A percentile compares a stretch with the other conserved stretches of the same genome.
Conservation (phyloP, 1,140 invertebrate genomes). For the Centruroides sculpturatus region DNA sequence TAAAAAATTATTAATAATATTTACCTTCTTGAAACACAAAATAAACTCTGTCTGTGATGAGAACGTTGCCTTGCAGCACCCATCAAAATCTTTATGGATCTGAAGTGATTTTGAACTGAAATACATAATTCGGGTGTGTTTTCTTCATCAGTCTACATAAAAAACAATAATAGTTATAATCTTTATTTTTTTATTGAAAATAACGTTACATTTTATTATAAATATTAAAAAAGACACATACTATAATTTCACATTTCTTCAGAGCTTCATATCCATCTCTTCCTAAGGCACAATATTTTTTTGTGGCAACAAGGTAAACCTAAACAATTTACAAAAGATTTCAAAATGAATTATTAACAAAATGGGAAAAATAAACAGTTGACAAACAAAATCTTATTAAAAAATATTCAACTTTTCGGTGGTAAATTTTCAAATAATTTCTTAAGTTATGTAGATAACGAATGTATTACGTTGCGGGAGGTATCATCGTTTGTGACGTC, state of each 20-base stretch:
- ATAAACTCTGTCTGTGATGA: slow-evolving; percentile 64
- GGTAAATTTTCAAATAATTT: no score
- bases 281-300: slow-evolving; percentile 53
- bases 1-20: not conserved
- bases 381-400: no score
- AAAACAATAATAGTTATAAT: no score
- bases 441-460: no score
- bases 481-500: no score
- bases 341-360: no score
- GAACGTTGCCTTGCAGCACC: slow-evolving; percentile 51
- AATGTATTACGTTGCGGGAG: no score
- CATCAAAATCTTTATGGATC: slow-evolving; percentile 57
- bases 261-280: slow-evolving; percentile 74
- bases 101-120: slow-evolving; percentile 71
- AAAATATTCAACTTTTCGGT: no score
- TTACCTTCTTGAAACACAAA: slow-evolving; percentile 54
- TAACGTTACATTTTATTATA: no score
- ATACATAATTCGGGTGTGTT: slow-evolving; percentile 63
- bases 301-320: slow-evolving; percentile 62
- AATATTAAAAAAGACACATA: slow-evolving; percentile 22
- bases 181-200: no score
- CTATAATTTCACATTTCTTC: slow-evolving; percentile 49
- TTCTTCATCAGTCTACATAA: slow-evolving; percentile 52
- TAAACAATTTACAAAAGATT: not conserved
- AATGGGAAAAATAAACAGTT: no score